Evolutionary conservation across 2,888 invertebrate species (phyloP).

Genomic region (Sminthurides aquaticus): DNA sequence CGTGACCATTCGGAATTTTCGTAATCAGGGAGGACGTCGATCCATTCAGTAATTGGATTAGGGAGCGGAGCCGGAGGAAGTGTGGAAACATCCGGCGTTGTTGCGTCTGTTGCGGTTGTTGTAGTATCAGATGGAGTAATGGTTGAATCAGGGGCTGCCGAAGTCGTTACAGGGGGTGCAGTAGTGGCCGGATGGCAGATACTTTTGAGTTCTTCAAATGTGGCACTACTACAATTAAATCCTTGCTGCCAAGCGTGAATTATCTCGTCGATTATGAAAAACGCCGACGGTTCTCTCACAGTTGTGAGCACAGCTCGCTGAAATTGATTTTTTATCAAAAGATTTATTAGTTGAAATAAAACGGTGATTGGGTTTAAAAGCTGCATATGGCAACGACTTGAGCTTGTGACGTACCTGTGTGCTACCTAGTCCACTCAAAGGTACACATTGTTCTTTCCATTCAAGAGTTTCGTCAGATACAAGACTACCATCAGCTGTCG

Average conservation of each 20-base stretch:
- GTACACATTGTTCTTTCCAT: too few relatives aligned
- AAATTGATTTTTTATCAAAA: too few relatives aligned
- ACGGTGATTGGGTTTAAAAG: too few relatives aligned
- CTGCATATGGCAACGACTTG: too few relatives aligned
- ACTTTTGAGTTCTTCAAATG: not conserved
- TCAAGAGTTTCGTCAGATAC: too few relatives aligned
- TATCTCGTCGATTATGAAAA: not conserved
- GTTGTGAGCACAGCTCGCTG: not conserved
- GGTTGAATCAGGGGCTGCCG: too few relatives aligned
- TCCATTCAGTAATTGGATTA: not conserved
- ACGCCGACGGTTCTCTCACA: not conserved
- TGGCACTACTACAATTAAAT: not conserved
- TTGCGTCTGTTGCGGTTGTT: not conserved
- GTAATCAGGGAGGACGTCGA: not conserved
- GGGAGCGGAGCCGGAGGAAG: not conserved
- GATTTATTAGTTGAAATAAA: too few relatives aligned
- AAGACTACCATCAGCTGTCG: too few relatives aligned
- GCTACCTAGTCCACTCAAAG: too few relatives aligned
- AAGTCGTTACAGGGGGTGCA: too few relatives aligned
- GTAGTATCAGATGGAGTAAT: not conserved
- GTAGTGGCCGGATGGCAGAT: too few relatives aligned
- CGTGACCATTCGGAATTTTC: not conserved
- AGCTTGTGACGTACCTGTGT: too few relatives aligned
- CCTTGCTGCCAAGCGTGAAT: not conserved
- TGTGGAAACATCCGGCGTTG: not conserved